Evolutionary conservation across 2,888 invertebrate genomes (phyloP).

Genomic region (Panzeria rudis): DNA sequence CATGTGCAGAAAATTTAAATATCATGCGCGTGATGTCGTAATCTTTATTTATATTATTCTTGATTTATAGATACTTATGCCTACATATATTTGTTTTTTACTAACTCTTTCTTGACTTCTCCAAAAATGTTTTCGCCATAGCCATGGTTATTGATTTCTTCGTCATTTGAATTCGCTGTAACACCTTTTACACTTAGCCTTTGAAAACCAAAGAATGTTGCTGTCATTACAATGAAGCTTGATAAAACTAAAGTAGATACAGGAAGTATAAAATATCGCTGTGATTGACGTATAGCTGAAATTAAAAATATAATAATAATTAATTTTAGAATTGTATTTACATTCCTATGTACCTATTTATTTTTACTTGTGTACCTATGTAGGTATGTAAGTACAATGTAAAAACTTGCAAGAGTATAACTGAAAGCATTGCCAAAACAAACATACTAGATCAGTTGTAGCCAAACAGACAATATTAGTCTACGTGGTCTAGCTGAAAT

Average conservation of each 20-base stretch:
- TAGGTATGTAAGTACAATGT: no score
- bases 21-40: no score
- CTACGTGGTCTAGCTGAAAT: no score
- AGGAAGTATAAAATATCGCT: constrained; percentile 83
- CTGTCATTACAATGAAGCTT: constrained; percentile 78
- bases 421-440: no score
- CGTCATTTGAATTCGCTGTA: constrained; percentile 61
- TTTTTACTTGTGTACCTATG: no score
- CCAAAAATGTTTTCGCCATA: constrained; percentile 78
- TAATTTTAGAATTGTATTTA: no score
- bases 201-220: constrained; percentile 82
- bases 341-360: no score
- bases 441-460: no score
- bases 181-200: constrained; percentile 76
- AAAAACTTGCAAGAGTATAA: no score
- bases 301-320: not conserved
- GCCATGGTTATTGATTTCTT: constrained; percentile 62
- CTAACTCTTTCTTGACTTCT: constrained; percentile 82
- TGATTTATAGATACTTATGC: not conserved
- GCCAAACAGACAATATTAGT: no score
- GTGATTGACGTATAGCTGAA: constrained; percentile 81
- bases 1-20: not conserved
- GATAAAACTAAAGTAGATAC: constrained; percentile 79
- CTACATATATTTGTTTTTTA: not conserved
- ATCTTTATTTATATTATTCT: no score